These are phyloP conservation scores for Notothenia coriiceps DNA, from an alignment of 2,113 vertebrate genomes.

Conservation along the genomic window DNA sequence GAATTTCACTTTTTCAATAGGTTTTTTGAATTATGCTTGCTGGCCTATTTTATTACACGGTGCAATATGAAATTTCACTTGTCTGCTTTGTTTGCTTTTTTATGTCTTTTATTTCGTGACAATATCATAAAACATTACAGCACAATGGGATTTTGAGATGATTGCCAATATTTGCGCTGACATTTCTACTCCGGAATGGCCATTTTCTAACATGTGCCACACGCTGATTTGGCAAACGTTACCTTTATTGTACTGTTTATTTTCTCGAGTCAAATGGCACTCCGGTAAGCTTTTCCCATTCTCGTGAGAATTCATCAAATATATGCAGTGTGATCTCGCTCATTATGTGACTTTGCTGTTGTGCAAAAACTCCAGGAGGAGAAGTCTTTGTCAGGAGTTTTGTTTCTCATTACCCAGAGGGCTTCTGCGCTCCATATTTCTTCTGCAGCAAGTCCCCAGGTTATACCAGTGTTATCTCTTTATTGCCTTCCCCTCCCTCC, in stretches of 20 bases:
- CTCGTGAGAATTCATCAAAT: slow-evolving; percentile 53
- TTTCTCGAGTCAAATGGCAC: slow-evolving; percentile 38
- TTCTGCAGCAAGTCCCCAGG: slow-evolving; percentile 82
- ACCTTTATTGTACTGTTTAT: slow-evolving; percentile 53
- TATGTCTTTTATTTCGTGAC: slow-evolving; percentile 44
- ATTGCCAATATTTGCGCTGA: slow-evolving; percentile 43
- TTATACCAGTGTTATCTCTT: slow-evolving; percentile 83
- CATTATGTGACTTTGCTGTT: slow-evolving; percentile 76
- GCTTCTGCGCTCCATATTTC: slow-evolving; percentile 77
- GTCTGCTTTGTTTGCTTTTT: slow-evolving; percentile 48
- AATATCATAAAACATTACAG: slow-evolving; percentile 51
- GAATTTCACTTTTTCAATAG: slow-evolving; percentile 56
- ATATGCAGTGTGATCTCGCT: slow-evolving; percentile 60
- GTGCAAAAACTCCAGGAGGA: slow-evolving; percentile 74
- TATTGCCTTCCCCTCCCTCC: slow-evolving; percentile 78
- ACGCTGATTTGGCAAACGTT: slow-evolving; percentile 40
- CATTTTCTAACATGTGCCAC: slow-evolving; percentile 20
- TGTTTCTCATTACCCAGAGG: slow-evolving; percentile 84
- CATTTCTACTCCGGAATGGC: slow-evolving; percentile 35
- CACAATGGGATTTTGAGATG: slow-evolving; percentile 52
- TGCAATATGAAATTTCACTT: slow-evolving; percentile 38
- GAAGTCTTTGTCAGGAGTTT: slow-evolving; percentile 86
- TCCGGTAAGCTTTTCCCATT: slow-evolving; percentile 36
- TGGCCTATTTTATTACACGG: slow-evolving; percentile 50
- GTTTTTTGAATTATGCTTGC: slow-evolving; percentile 52